Evolutionary conservation across 1,140 invertebrate genomes (phyloP), one percentile per base, ranked within the genome.

Genomic region (Sipha flava): DNA sequence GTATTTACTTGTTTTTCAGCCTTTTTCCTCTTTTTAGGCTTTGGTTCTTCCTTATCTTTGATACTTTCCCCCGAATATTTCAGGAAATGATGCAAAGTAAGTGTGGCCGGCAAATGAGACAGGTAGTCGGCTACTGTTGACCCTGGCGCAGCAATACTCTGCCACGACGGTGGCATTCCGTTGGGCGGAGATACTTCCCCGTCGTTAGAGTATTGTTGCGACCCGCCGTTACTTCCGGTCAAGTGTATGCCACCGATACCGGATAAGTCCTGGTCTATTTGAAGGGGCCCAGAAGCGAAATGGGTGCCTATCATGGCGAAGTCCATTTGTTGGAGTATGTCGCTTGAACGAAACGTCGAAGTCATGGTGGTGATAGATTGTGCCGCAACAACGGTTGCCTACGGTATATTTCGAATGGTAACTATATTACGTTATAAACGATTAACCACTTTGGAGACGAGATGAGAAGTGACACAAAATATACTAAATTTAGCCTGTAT

Each of bases 41-140:
- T 68, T 79, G 80, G 1, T 45, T 81, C 45, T 14, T 64, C 87
- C 82, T 92, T 91, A 83, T 92, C 92, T 80, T 92, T 92, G 37
- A 92, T 91, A 81, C 87, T 90, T 84, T 92, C 91, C 0, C 91
- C 91, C 0, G 92, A 93, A 84, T 94, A 94, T 85, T 95, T 95
- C 14, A 95, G 88, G 82, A 95, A 92, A 85, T 94, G 92, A 83
- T 95, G 93, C 45, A 95, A 86, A 57, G 92, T 93, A 31, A 94
- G 84, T 54, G 90, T 91, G 37, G 91, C 89, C 47, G 91, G 91
- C 82, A 92, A 85, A 83, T 92, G 91, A 52, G 92, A 93, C 64
- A 95, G 87, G 85, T 95, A 95, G 86, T 94, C 93, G 9, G 92
- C 92, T 14, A 94, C 93, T 0, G 92, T 91, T 2, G 91, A 91